phyloP scores from a whole-genome alignment of 2,888 invertebrate genomes.

The Elmis aenea region DNA sequence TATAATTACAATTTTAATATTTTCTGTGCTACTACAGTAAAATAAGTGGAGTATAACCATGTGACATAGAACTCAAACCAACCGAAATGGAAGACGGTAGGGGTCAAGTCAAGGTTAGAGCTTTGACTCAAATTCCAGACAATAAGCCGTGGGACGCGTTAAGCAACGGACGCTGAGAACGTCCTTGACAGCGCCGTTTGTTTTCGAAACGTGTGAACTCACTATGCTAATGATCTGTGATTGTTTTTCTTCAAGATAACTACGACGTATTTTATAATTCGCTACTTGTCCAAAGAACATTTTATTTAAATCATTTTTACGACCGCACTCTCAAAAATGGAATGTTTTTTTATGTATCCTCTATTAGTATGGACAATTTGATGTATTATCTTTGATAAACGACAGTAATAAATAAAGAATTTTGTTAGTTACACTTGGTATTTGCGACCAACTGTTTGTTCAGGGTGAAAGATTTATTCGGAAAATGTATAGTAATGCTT shows the following conservation, averaged over 20 bases:
- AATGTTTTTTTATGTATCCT: too few relatives aligned
- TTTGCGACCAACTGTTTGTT: too few relatives aligned
- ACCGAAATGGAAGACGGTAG: conserved; percentile 16
- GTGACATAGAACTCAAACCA: conserved; percentile 3
- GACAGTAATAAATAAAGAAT: too few relatives aligned
- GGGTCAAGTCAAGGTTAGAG: conserved; percentile 35
- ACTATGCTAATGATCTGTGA: conserved; percentile 26
- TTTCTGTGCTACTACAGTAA: conserved; percentile 20
- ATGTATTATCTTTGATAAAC: too few relatives aligned
- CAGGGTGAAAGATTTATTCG: too few relatives aligned
- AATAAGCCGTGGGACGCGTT: conserved; percentile 32
- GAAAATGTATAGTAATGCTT: too few relatives aligned
- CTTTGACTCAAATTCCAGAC: conserved; percentile 22
- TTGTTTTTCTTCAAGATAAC: conserved; percentile 19
- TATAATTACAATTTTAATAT: conserved; percentile 17
- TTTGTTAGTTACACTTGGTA: too few relatives aligned
- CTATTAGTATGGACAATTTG: too few relatives aligned
- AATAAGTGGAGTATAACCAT: conserved; percentile 25
- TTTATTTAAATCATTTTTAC: too few relatives aligned
- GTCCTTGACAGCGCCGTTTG: conserved; percentile 35
- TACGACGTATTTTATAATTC: too few relatives aligned
- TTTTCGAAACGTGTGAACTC: conserved; percentile 34
- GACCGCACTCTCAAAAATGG: too few relatives aligned
- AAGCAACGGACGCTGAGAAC: conserved; percentile 36
- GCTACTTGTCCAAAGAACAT: too few relatives aligned